Conservation (phyloP, 2,888 invertebrate genomes). For the Plebejus argus region DNA sequence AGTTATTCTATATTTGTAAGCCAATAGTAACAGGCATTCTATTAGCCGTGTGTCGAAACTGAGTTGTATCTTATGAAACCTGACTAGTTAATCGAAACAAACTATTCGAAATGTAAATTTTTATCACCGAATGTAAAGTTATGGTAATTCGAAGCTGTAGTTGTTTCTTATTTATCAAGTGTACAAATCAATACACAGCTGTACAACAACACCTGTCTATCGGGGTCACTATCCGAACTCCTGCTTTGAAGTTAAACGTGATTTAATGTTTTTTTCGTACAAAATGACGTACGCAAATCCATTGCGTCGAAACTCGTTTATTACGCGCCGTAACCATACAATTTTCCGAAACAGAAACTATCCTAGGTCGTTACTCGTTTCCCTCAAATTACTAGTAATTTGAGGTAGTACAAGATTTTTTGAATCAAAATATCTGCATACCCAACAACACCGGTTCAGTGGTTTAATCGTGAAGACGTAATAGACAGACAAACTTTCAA, state of each 20-base stretch:
- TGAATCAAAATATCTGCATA: too few species aligned
- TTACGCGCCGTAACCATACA: too few species aligned
- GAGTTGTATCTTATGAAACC: conserved; percentile 13
- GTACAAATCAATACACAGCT: conserved; percentile 20
- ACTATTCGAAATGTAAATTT: conserved; percentile 23
- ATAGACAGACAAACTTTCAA: too few species aligned
- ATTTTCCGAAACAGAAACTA: too few species aligned
- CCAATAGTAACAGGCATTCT: background rate
- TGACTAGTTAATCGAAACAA: conserved; percentile 5
- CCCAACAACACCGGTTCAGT: too few species aligned
- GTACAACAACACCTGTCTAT: conserved; percentile 7
- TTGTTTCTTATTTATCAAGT: conserved; percentile 16
- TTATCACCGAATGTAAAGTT: conserved; percentile 23
- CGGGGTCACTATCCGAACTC: background rate
- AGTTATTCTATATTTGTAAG: background rate
- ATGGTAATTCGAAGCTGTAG: conserved; percentile 19
- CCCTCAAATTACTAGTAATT: too few species aligned
- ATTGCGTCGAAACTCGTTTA: too few species aligned
- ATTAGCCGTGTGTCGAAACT: background rate
- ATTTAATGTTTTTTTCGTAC: too few species aligned
- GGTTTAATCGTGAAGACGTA: too few species aligned
- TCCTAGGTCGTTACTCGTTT: too few species aligned
- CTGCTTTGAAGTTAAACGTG: background rate
- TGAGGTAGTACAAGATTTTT: too few species aligned
- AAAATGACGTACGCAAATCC: too few species aligned